A percentile compares a stretch with the other conserved stretches of the same genome.
phyloP scores from a whole-genome alignment of 1,140 invertebrate genomes.

The Drosophila lacteicornis region DNA sequence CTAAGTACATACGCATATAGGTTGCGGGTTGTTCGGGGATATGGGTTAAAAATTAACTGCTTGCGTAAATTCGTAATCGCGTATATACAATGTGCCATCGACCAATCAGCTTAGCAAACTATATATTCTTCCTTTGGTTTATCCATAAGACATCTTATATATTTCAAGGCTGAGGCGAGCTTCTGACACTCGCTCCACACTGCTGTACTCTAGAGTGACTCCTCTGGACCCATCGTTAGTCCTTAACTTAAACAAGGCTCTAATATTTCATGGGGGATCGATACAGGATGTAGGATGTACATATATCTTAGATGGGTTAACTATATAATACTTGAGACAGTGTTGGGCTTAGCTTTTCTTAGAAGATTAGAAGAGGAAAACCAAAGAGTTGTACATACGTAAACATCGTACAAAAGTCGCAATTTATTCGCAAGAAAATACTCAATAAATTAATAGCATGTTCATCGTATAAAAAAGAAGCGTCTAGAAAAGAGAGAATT shows the following conservation, averaged over 20 bases:
- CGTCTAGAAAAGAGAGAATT: constrained; percentile 17
- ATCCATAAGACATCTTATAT: constrained; percentile 25
- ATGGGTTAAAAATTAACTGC: constrained; percentile 35
- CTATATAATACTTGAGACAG: constrained; percentile 41
- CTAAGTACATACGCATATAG: constrained; percentile 35
- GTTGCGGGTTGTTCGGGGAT: not conserved
- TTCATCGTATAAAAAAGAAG: constrained; percentile 6
- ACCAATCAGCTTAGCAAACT: constrained; percentile 18
- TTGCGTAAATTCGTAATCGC: constrained; percentile 51
- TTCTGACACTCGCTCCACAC: constrained; percentile 16
- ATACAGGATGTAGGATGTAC: constrained; percentile 1
- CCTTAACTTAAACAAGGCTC: constrained; percentile 2
- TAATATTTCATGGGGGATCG: not conserved
- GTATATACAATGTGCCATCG: constrained; percentile 30
- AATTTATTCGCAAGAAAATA: constrained; percentile 31
- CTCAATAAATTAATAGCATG: constrained; percentile 24
- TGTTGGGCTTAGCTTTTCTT: constrained; percentile 1
- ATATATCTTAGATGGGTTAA: constrained; percentile 27
- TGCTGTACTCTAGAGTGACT: constrained; percentile 20
- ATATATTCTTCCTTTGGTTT: constrained; percentile 29
- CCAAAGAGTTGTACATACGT: constrained; percentile 19
- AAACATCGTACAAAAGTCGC: constrained; percentile 37
- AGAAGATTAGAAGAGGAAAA: constrained; percentile 1
- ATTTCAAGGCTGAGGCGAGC: constrained; percentile 44
- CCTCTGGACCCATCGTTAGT: not conserved